Conservation (phyloP, 2,888 invertebrate genomes). For the Macroteleia sp. region DNA sequence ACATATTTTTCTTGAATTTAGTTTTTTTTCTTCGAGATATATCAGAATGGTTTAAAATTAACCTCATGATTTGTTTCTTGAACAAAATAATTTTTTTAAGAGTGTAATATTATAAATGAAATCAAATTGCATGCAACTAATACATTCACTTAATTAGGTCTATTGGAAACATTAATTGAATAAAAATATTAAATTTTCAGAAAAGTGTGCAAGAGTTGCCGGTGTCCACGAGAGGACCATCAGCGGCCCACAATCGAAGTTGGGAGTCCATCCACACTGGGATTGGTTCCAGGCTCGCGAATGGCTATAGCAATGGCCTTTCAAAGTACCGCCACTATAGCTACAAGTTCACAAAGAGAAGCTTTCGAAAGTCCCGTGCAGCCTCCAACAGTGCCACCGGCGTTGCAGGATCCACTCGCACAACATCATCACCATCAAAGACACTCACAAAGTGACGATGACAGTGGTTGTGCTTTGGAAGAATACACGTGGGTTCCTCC, state of each 20-base stretch:
- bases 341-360: conserved; percentile 82
- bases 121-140: no score
- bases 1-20: no score
- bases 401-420: conserved; percentile 79
- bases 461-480: conserved; percentile 98
- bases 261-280: conserved; percentile 75
- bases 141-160: no score
- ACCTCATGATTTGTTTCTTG: no score
- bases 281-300: conserved; percentile 75
- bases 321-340: conserved; percentile 81
- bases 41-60: no score
- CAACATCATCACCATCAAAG: conserved; percentile 88
- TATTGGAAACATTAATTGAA: no score
- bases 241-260: conserved; percentile 77
- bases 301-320: conserved; percentile 82
- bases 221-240: conserved; percentile 86
- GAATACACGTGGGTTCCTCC: conserved; percentile 99
- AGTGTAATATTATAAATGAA: no score
- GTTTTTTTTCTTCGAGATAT: no score
- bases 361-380: conserved; percentile 81
- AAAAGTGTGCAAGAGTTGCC: conserved; percentile 93
- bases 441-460: conserved; percentile 97
- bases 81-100: no score
- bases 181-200: no score
- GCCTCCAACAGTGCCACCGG: conserved; percentile 72